Conservation (phyloP, 2,888 invertebrate species). For the Rutpela maculata region DNA sequence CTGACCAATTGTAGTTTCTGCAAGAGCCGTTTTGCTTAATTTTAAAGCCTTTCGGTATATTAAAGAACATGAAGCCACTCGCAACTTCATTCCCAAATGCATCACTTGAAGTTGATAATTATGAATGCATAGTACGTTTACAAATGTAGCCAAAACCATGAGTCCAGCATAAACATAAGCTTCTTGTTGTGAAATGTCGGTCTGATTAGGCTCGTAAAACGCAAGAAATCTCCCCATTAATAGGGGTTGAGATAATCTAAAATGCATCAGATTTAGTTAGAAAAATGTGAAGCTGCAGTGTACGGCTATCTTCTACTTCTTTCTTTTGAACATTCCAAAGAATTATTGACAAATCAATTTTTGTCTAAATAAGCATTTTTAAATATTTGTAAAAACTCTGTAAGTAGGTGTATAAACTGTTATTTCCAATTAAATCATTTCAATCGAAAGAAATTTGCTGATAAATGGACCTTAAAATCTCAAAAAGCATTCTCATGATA, state of each 20-base stretch:
- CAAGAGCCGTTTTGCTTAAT: slow-evolving; percentile 76
- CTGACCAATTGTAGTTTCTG: slow-evolving; percentile 55
- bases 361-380: no score
- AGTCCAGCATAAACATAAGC: slow-evolving; percentile 87
- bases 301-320: no score
- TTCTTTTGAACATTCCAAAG: no score
- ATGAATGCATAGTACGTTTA: slow-evolving; percentile 81
- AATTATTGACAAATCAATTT: no score
- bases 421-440: no score
- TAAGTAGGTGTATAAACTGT: no score
- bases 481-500: no score
- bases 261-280: slow-evolving; percentile 27
- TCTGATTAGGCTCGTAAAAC: slow-evolving; percentile 77
- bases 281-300: no score
- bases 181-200: slow-evolving; percentile 71
- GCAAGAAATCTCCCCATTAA: slow-evolving; percentile 74
- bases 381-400: no score
- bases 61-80: slow-evolving; percentile 88
- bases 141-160: slow-evolving; percentile 82
- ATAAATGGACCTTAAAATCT: no score
- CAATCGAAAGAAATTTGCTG: no score
- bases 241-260: slow-evolving; percentile 60
- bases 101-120: slow-evolving; percentile 90
- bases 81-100: slow-evolving; percentile 88
- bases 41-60: slow-evolving; percentile 84